phyloP scores from a whole-genome alignment of 2,888 invertebrate species.

The Stictocephala bisonia region DNA sequence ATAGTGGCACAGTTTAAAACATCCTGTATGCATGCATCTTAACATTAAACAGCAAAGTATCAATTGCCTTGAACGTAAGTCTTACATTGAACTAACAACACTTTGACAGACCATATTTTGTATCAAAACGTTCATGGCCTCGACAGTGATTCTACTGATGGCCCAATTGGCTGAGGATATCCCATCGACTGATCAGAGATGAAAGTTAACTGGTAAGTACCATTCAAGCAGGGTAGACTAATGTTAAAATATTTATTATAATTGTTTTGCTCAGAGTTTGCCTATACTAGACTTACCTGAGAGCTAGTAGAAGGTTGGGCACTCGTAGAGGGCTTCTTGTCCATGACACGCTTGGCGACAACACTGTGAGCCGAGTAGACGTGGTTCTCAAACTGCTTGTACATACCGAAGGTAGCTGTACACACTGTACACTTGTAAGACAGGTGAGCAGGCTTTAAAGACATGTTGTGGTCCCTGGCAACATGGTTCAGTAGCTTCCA shows the following conservation, averaged over 20 bases:
- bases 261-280: too few species aligned
- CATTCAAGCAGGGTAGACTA: conserved; percentile 8
- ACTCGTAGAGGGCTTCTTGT: conserved; percentile 71
- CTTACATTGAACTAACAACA: too few species aligned
- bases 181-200: too few species aligned
- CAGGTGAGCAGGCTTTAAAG: conserved; percentile 90
- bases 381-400: conserved; percentile 94
- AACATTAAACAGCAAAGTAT: too few species aligned
- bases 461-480: conserved; percentile 90
- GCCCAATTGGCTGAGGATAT: too few species aligned
- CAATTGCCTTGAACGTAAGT: too few species aligned
- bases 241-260: neutral
- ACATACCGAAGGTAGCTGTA: conserved; percentile 94
- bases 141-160: too few species aligned
- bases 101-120: too few species aligned
- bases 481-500: conserved; percentile 94
- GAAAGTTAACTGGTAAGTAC: too few species aligned
- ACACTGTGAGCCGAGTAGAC: conserved; percentile 94
- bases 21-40: too few species aligned
- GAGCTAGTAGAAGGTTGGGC: conserved; percentile 62
- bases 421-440: conserved; percentile 97
- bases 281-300: conserved; percentile 56
- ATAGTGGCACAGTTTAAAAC: too few species aligned
- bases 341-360: conserved; percentile 87
- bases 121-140: too few species aligned